A percentile compares a stretch with the other conserved stretches of the same genome.
phyloP scores from a whole-genome alignment of 2,797 vertebrate species.

The Sebastes elongatus region DNA sequence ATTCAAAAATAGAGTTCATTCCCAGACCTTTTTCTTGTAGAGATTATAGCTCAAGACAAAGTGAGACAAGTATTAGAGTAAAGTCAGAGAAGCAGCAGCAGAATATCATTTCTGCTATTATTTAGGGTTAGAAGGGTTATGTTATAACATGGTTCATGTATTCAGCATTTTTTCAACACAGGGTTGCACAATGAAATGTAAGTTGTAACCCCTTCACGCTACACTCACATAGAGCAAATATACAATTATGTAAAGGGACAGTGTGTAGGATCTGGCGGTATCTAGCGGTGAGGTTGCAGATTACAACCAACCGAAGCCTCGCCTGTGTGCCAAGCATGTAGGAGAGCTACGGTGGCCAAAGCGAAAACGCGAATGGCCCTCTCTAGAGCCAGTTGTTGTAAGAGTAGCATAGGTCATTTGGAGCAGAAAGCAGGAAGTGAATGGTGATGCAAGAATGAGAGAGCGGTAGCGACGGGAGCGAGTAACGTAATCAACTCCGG shows the following conservation, averaged over 20 bases:
- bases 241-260: background rate
- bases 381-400: no score
- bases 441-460: no score
- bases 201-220: background rate
- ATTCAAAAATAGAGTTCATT: background rate
- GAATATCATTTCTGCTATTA: background rate
- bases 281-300: no score
- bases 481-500: no score
- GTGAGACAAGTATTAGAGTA: background rate
- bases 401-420: no score
- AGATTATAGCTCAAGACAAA: background rate
- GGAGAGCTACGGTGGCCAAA: no score
- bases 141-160: background rate
- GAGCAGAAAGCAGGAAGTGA: no score
- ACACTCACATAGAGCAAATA: background rate
- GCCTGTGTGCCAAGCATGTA: no score
- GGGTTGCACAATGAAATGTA: background rate
- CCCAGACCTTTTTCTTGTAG: background rate
- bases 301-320: no score
- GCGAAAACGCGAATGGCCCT: fast-evolving
- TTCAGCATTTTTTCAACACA: background rate
- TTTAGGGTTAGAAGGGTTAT: no score
- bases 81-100: background rate
- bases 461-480: no score
- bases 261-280: no score